Evolutionary conservation across 2,888 invertebrate genomes (phyloP).

Genomic region (Brachyptera putata): DNA sequence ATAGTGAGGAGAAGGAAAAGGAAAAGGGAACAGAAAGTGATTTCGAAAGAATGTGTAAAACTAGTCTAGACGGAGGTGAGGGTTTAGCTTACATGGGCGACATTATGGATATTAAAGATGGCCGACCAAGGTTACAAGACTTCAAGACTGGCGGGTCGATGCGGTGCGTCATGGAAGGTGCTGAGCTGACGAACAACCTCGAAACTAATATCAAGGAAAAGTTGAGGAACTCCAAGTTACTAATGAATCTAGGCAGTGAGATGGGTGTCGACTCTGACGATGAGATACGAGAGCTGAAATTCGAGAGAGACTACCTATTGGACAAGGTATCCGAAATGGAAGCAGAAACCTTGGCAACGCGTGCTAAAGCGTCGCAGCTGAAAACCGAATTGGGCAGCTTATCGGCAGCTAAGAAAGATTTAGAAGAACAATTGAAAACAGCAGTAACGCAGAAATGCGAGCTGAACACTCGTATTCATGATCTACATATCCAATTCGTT

Average conservation of each 20-base stretch:
- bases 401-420: conserved; percentile 53
- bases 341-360: conserved; percentile 64
- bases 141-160: conserved; percentile 11
- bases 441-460: conserved; percentile 54
- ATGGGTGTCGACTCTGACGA: no score
- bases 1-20: conserved; percentile 49
- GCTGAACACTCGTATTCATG: conserved; percentile 55
- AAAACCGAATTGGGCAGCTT: conserved; percentile 60
- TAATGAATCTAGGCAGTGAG: conserved; percentile 34
- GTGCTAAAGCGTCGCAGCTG: conserved; percentile 61
- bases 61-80: conserved; percentile 15
- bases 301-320: conserved; percentile 70
- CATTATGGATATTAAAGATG: background rate
- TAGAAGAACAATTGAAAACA: conserved; percentile 56
- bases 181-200: background rate
- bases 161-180: background rate
- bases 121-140: conserved; percentile 7
- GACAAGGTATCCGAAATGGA: conserved; percentile 71
- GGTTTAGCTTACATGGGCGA: background rate
- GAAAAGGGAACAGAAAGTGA: conserved; percentile 36
- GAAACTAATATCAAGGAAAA: background rate
- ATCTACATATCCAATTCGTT: conserved; percentile 50
- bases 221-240: background rate
- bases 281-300: conserved; percentile 59
- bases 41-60: background rate